Evolutionary conservation across 2,113 vertebrate genomes (phyloP), one percentile per base, ranked within the genome.

Genomic region (Bubo blakistoni): DNA sequence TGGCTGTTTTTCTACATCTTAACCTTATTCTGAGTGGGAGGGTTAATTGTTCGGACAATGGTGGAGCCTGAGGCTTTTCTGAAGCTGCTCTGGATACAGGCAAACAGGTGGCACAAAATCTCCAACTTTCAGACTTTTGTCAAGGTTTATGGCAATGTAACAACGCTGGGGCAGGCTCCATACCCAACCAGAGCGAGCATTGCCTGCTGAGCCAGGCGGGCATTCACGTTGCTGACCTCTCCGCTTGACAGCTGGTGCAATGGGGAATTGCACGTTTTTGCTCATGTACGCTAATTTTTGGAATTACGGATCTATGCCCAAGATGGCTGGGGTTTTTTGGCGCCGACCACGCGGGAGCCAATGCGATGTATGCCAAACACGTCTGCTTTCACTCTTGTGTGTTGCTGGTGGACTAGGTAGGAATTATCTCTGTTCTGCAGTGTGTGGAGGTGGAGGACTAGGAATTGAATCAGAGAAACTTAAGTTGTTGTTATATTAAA

Each of bases 311-410:
- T 20, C 66, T 20, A 0, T 51, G 52, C 66, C 65, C 22, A 2
- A 11, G 36, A 16, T 20, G 24, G 34, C 20, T 38, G 27, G 49
- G 38, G 40, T 42, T 6, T 10, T 71, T 58, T 46, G 55, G 74
- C 29, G 52, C 2, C 30, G 38, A 18, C 36, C 21, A 5, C 2
- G 40, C 8, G 29, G 91, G 19, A 69, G 16, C 32, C 36, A 26
- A 19, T 6, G 15, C 3, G 9, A 3, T 0, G 19, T 22, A 19
- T 8, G 32, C 22, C 49, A 36, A 7, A n/a, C 47, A 2, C 19
- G 13, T 61, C 62, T 63, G 32, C 47, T 63, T 25, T 38, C 24
- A 1, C 6, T 40, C 36, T 11, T 2, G 42, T 4, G 16, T 25
- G 62, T 4, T 69, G 70, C 42, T 57, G 40, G 77, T 51, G 17